Evolutionary conservation across 2,888 invertebrate genomes (phyloP).

Genomic region (Silvanus unidentatus): DNA sequence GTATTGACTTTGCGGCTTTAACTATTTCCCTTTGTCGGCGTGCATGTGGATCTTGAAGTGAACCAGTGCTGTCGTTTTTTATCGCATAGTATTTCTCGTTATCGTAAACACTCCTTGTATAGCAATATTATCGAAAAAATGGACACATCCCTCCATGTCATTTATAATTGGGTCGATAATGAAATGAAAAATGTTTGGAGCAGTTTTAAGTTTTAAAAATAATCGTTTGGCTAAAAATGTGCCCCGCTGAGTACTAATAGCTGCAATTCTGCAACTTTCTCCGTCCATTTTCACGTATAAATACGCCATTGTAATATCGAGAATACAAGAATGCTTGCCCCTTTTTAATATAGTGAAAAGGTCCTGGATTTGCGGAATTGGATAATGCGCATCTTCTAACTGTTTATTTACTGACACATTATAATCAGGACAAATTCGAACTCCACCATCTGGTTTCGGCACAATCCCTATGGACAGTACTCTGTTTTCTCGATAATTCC

Average conservation of each 20-base stretch:
- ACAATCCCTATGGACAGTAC: background rate
- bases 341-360: background rate
- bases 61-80: no score
- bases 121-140: conserved; percentile 33
- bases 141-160: conserved; percentile 22
- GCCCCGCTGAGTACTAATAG: conserved; percentile 27
- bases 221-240: conserved; percentile 30
- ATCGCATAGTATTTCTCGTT: no score
- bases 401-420: background rate
- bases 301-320: conserved; percentile 10
- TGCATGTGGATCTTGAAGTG: no score
- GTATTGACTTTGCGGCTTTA: no score
- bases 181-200: conserved; percentile 29
- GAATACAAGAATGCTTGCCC: background rate
- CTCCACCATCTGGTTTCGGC: conserved; percentile 2
- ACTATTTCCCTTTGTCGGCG: no score
- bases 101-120: conserved; percentile 26
- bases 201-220: conserved; percentile 30
- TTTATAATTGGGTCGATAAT: conserved; percentile 23
- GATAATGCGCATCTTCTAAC: background rate
- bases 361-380: background rate
- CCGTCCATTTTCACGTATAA: conserved; percentile 19
- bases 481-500: background rate
- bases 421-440: conserved; percentile 4
- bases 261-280: conserved; percentile 7